Evolutionary conservation across 2,113 vertebrate species (phyloP).

Genomic region (Seriola rivoliana): DNA sequence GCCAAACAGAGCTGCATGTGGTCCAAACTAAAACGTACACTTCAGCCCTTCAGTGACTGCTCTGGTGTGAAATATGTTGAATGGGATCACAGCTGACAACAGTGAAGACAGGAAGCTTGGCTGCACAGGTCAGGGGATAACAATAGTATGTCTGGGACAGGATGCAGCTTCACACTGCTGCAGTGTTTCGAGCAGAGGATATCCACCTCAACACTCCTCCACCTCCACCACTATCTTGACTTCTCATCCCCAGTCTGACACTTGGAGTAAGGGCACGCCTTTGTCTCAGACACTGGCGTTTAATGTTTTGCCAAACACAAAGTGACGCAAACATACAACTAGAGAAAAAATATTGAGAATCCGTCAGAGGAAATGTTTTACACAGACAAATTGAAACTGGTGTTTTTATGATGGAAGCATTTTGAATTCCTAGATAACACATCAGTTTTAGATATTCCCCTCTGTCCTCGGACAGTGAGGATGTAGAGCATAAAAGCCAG

Average conservation of each 20-base stretch:
- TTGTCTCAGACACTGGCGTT: slow-evolving; percentile 51
- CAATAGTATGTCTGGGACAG: no score
- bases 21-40: background rate
- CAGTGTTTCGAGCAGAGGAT: slow-evolving; percentile 59
- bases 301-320: slow-evolving; percentile 59
- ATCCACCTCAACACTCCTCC: slow-evolving; percentile 52
- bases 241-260: slow-evolving; percentile 48
- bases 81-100: slow-evolving; percentile 1
- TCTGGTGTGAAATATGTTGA: slow-evolving; percentile 8
- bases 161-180: slow-evolving; percentile 74
- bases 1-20: slow-evolving; percentile 1
- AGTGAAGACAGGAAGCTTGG: slow-evolving; percentile 56
- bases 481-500: no score
- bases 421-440: slow-evolving; percentile 10
- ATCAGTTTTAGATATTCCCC: background rate
- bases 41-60: background rate
- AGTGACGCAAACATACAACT: slow-evolving; percentile 24
- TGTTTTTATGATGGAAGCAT: background rate
- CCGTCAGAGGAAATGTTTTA: slow-evolving; percentile 34
- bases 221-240: slow-evolving; percentile 17
- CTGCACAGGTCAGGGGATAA: background rate
- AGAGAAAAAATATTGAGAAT: slow-evolving; percentile 29
- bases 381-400: slow-evolving; percentile 3
- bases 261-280: background rate
- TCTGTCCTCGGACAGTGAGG: background rate